Base-by-base conservation (phyloP, 2,113 vertebrate species). In the human region DNA sequence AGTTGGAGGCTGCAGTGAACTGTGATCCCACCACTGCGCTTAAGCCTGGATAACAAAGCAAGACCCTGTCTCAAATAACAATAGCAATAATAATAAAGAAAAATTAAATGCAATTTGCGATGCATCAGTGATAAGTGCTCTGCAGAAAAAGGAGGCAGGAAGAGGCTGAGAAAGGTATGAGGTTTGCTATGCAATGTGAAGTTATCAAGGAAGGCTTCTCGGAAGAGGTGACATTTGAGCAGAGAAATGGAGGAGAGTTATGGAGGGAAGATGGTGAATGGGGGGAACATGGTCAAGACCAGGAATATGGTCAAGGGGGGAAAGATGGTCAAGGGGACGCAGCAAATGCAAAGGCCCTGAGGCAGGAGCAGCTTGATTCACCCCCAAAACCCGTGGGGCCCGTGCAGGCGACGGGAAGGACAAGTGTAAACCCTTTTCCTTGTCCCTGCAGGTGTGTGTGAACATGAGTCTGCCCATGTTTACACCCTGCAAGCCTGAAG, bases 401-500 rank as follows among this genome's bases (percentile, higher is more conserved):
- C n/a, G 1, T 64, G n/a, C 0, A 8, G 59, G 70, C 3, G 70
- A 13, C 1, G 2, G 45, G 2, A 45, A 20, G 50, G 61, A 27
- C 22, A 2, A 35, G 10, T 25, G 4, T 57, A 40, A 3, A 23
- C 25, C 12, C 27, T 30, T 22, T 17, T 23, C 66, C 55, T 5
- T 4, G 18, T 8, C n/a, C 38, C 10, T 14, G 0, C 4, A 81
- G 35, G 45, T 57, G 70, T 25, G 2, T 22, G 81, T 0, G 10
- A 64, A 30, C 2, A 2, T 64, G 61, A 30, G 6, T 8, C 38
- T 1, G 4, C 52, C 8, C 40, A 1, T 9, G 6, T 14, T n/a
- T 17, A 2, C 4, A 0, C 17, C 0, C 1, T 45, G 20, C 8
- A 17, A 23, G 6, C n/a, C 70, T 4, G 32, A 50, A 40, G 48